These are phyloP conservation scores for Halichondria panicea DNA, from an alignment of 37 sponge, comb jelly and placozoan genomes.

Conservation along the genomic window DNA sequence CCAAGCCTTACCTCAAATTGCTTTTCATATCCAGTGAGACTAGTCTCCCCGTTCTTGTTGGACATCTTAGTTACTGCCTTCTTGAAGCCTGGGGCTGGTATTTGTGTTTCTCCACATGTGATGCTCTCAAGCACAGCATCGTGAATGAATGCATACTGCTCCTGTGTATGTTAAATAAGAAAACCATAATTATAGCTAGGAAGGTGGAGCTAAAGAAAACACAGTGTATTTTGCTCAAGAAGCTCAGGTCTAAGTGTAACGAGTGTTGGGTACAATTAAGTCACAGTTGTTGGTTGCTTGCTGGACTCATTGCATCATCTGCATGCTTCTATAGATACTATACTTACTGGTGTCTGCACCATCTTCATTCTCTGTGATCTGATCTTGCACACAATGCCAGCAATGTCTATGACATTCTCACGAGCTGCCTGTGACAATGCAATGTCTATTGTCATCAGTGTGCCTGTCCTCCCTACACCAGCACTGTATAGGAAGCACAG, in stretches of 20 bases:
- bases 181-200: no score
- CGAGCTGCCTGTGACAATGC: constrained; percentile 55
- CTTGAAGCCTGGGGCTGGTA: constrained; percentile 15
- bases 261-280: no score
- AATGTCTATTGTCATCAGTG: constrained; percentile 63
- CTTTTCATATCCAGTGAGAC: constrained; percentile 23
- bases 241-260: no score
- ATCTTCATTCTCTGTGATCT: constrained; percentile 72
- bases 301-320: not conserved
- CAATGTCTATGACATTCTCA: constrained; percentile 56
- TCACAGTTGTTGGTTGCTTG: no score
- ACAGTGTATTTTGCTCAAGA: no score
- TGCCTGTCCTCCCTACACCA: constrained; percentile 83
- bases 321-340: not conserved
- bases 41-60: not conserved
- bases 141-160: constrained; percentile 63
- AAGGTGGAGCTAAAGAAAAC: no score
- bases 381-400: constrained; percentile 41
- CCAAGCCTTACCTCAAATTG: constrained; percentile 63
- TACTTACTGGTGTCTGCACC: constrained; percentile 65
- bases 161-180: constrained; percentile 7
- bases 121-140: constrained; percentile 60
- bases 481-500: constrained; percentile 49
- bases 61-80: constrained; percentile 6
- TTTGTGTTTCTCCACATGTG: constrained; percentile 52